Evolutionary conservation across 1,140 invertebrate genomes (phyloP).

Genomic region (Octopus bimaculoides): DNA sequence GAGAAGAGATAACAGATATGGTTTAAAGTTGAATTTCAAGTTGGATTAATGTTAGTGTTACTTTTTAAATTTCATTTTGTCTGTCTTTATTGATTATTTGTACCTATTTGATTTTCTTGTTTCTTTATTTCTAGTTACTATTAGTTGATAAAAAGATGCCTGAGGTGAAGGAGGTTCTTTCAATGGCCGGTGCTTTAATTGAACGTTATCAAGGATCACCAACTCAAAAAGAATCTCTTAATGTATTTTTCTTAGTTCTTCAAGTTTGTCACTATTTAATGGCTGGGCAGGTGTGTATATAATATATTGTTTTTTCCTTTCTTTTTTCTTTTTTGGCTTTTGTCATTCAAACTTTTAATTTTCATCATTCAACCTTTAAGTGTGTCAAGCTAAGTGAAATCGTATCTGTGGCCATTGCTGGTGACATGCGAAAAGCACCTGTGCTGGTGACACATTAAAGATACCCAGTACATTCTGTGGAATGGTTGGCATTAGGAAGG

Average conservation of each 20-base stretch:
- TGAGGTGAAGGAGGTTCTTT: constrained; percentile 83
- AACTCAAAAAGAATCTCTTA: constrained; percentile 79
- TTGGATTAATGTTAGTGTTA: no score
- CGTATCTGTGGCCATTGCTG: no score
- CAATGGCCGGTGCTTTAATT: constrained; percentile 81
- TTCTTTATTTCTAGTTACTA: constrained; percentile 66
- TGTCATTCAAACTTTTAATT: not conserved
- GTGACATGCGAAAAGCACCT: no score
- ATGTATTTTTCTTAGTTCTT: constrained; percentile 93
- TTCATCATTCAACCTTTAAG: not conserved
- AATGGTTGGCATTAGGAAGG: no score
- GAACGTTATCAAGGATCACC: constrained; percentile 85
- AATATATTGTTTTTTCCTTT: not conserved
- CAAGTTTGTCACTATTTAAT: constrained; percentile 92
- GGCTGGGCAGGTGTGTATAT: constrained; percentile 74
- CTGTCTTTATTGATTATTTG: no score
- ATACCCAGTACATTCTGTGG: no score
- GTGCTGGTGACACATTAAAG: no score
- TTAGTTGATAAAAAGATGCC: constrained; percentile 89
- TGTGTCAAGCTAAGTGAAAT: no score
- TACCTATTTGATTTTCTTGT: not conserved
- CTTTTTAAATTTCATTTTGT: no score
- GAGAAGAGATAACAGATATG: no score
- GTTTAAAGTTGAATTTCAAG: no score
- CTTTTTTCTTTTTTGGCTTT: not conserved